Evolutionary conservation across 2,113 vertebrate genomes (phyloP), one percentile per base, ranked within the genome.

Genomic region (Himantopus leucocephalus): DNA sequence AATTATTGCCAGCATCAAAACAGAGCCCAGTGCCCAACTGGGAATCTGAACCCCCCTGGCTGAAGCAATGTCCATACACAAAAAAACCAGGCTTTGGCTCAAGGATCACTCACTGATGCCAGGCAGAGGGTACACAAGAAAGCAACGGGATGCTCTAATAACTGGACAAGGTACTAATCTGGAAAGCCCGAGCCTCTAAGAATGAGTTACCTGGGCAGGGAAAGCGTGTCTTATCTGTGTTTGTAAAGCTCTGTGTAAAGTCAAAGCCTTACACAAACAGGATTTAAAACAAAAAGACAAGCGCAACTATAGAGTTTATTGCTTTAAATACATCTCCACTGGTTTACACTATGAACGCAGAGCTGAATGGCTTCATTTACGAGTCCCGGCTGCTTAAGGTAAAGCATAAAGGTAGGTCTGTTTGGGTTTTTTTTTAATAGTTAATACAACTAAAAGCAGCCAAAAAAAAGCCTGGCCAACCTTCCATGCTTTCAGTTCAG

Each of bases 171-270:
- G 21, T 5, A 67, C 17, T 81, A 3, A 60, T 68, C 30, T 52
- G 60, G 52, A 82, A 87, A 89, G 80, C 26, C 9, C 1, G 9
- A 59, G 62, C 9, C 70, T 50, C 12, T 39, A 60, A 56, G 47
- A 75, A 74, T 14, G 52, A 85, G 35, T 35, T 77, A 73, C 2
- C 6, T 52, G 29, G 26, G n/a, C 72, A 96, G 55, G 26, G 34
- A 76, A 79, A 74, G 29, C 13, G 29, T 15, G 18, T 74, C 86
- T 91, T 64, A 81, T 23, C 73, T 30, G 68, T 80, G 63, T 94
- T 89, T 94, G 76, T 39, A 81, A 91, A 91, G 68, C 80, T 50
- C 47, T 75, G 70, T 82, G 91, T 85, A 91, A 94, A 96, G 72
- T n/a, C 85, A 34, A 43, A 75, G 81, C 63, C 84, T 78, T 75